phyloP scores from a whole-genome alignment of 2,888 invertebrate genomes.

The Ophion costatus region DNA sequence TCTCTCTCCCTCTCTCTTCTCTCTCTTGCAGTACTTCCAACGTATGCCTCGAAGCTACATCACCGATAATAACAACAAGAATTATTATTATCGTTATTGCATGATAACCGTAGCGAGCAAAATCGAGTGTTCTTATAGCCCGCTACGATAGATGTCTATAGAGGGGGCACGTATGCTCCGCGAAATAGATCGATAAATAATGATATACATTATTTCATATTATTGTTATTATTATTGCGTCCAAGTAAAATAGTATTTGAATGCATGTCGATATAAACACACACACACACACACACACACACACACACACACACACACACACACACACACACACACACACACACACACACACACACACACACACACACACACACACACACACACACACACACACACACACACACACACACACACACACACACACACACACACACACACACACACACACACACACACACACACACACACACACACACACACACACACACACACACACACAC shows the following conservation, averaged over 20 bases:
- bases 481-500: background rate
- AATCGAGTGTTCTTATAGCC: conserved; percentile 3
- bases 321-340: background rate
- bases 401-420: background rate
- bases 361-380: background rate
- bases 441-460: background rate
- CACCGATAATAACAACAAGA: conserved; percentile 18
- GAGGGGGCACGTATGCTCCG: background rate
- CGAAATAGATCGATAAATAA: conserved; percentile 16
- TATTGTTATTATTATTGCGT: conserved; percentile 27
- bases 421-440: background rate
- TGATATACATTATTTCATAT: background rate
- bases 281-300: background rate
- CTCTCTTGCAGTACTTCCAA: too few relatives aligned
- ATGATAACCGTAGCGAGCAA: conserved; percentile 3
- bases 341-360: background rate
- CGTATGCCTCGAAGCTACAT: background rate
- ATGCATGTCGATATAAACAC: background rate
- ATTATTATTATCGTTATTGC: conserved; percentile 1
- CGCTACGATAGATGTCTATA: background rate
- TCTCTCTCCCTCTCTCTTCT: too few relatives aligned
- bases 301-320: background rate
- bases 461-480: background rate
- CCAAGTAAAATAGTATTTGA: conserved; percentile 7
- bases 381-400: background rate